Percentiles rank a stretch among this genome's conserved stretches.
Evolutionary conservation across 2,113 vertebrate genomes (phyloP).

Genomic region (Hippocampus abdominalis): DNA sequence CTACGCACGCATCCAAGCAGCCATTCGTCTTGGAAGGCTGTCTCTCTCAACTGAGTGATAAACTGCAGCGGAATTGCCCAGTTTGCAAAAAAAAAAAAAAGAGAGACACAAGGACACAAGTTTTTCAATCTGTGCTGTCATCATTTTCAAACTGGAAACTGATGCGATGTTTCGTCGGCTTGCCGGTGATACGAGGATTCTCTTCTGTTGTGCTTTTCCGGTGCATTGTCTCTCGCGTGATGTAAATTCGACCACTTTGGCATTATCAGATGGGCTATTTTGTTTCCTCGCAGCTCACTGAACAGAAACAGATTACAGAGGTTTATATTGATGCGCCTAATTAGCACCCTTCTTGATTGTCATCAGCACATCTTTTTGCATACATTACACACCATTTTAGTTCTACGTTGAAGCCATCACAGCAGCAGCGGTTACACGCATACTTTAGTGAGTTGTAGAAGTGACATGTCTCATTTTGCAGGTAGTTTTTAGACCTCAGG

Average conservation of each 20-base stretch:
- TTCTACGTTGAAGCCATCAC: not conserved
- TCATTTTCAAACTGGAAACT: slow-evolving; percentile 68
- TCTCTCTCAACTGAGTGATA: slow-evolving; percentile 74
- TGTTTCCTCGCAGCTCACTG: slow-evolving; percentile 1
- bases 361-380: not conserved
- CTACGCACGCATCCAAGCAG: slow-evolving; percentile 65
- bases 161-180: slow-evolving; percentile 61
- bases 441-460: too few relatives aligned
- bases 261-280: slow-evolving; percentile 1
- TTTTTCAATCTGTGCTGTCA: slow-evolving; percentile 76
- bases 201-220: slow-evolving; percentile 17
- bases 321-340: slow-evolving; percentile 10
- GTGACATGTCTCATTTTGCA: not conserved
- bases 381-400: not conserved
- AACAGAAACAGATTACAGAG: slow-evolving; percentile 8
- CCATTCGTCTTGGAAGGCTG: slow-evolving; percentile 73
- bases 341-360: slow-evolving; percentile 4
- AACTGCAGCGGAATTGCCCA: slow-evolving; percentile 71
- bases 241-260: slow-evolving; percentile 3
- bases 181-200: slow-evolving; percentile 1
- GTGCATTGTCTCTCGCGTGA: not conserved
- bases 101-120: slow-evolving; percentile 56
- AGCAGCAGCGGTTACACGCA: not conserved
- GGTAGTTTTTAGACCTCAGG: not conserved
- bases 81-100: slow-evolving; percentile 68